A percentile compares a stretch with the other conserved stretches of the same genome.
These are phyloP conservation scores for Amblyraja radiata DNA, from an alignment of 2,797 vertebrate species.

Conservation along the genomic window DNA sequence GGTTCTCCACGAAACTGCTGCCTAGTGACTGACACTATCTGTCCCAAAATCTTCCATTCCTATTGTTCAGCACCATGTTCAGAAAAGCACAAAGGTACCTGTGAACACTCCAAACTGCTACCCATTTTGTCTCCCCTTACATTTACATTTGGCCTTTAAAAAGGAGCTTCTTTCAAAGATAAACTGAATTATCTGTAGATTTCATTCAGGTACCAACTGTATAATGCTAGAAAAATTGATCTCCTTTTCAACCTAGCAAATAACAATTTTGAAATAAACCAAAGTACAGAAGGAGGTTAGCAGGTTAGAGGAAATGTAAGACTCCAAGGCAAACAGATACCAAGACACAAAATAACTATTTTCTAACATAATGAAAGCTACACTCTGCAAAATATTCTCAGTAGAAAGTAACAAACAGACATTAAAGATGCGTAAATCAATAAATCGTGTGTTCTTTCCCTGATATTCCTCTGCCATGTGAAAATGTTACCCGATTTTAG, in stretches of 20 bases:
- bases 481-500: not conserved
- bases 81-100: too few species aligned
- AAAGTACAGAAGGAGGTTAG: not conserved
- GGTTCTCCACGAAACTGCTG: too few species aligned
- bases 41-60: not conserved
- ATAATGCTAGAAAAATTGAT: too few species aligned
- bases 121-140: not conserved
- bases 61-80: not conserved
- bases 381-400: not conserved
- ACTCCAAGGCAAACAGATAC: too few species aligned
- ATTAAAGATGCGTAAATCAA: not conserved
- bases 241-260: not conserved
- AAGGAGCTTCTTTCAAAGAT: not conserved
- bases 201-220: not conserved
- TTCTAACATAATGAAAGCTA: not conserved
- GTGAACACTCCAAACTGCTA: not conserved
- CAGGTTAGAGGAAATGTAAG: not conserved
- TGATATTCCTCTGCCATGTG: not conserved
- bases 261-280: not conserved
- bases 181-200: not conserved
- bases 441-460: not conserved
- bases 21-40: too few species aligned
- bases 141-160: not conserved
- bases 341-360: not conserved
- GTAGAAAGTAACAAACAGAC: not conserved